Evolutionary conservation across 2,888 invertebrate species (phyloP), one percentile per base, ranked within the genome.

Genomic region (Gasteruption jaculator): DNA sequence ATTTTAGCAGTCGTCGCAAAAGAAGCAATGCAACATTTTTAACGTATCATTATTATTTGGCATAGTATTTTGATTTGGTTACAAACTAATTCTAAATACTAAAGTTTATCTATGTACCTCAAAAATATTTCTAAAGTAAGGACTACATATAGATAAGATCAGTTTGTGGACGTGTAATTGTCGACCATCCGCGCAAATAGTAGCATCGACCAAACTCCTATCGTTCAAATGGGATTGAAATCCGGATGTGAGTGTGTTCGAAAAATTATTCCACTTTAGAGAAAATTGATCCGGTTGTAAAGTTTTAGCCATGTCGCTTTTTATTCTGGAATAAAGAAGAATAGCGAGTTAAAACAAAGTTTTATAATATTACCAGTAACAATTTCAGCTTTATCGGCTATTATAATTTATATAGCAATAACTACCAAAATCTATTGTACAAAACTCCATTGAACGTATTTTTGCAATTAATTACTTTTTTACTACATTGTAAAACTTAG

Each of bases 181-280:
- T 39, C 68, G 61, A 31, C 74, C 74, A 32, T 73, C 73, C 20
- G 71, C 73, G n/a, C 74, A 73, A 5, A 74, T 51, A 5, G 74
- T 74, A n/a, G 73, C 73, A 52, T 74, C 74, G 24, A 74, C 73
- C 36, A 74, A 51, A 52, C 71, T 63, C 48, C 72, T 68, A 40
- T 68, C 68, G 43, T 61, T 64, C 10, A 73, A 52, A 40, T 74
- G 60, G 38, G 61, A 63, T 47, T 71, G 62, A 47, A 74, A 73
- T 12, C 72, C 73, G 38, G 64, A 60, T 7, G 71, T 61, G 45
- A 74, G 55, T 48, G 71, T 73, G 36, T 59, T 64, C 41, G 68
- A 69, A 54, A 73, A 73, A 51, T 73, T 72, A 57, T 74, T 74
- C 74, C 74, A 74, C 45, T 62, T 65, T 38, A 74, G 57, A 22